Conservation (phyloP, 1,140 invertebrate genomes). For the Wasmannia auropunctata region DNA sequence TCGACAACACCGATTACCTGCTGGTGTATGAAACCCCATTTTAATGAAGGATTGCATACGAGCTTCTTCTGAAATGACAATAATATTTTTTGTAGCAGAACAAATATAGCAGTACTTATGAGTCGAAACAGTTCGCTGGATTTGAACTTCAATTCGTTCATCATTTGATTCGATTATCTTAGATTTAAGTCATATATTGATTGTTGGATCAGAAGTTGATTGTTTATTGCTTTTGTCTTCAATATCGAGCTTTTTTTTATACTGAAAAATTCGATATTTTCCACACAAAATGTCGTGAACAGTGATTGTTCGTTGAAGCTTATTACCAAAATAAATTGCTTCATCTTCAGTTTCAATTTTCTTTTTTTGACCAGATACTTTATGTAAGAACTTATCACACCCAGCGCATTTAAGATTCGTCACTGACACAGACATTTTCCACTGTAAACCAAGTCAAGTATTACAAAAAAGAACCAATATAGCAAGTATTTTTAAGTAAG, state of each 20-base stretch:
- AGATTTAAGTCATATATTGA: not conserved
- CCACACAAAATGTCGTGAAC: not conserved
- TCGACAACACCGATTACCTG: slow-evolving; percentile 66
- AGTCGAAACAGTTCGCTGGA: not conserved
- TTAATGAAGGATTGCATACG: slow-evolving; percentile 57
- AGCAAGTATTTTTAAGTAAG: too few relatives aligned
- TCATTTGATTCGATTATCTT: not conserved
- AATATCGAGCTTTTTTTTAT: not conserved
- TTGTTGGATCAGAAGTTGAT: not conserved
- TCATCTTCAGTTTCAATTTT: not conserved
- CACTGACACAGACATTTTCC: too few relatives aligned
- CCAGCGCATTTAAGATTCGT: not conserved
- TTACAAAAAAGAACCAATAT: too few relatives aligned
- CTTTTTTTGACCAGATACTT: not conserved
- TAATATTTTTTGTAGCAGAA: slow-evolving; percentile 11
- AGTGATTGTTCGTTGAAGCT: not conserved
- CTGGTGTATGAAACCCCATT: slow-evolving; percentile 61
- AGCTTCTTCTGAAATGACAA: slow-evolving; percentile 55
- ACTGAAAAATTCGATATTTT: not conserved
- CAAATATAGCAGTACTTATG: slow-evolving; percentile 51
- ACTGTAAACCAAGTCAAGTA: too few relatives aligned
- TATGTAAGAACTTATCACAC: not conserved
- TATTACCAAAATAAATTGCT: not conserved
- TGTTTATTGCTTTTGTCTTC: not conserved
- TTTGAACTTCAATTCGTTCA: not conserved